Percentiles rank a stretch among this genome's conserved stretches.
phyloP scores from a whole-genome alignment of 2,113 vertebrate species.

The Prinia subflava region DNA sequence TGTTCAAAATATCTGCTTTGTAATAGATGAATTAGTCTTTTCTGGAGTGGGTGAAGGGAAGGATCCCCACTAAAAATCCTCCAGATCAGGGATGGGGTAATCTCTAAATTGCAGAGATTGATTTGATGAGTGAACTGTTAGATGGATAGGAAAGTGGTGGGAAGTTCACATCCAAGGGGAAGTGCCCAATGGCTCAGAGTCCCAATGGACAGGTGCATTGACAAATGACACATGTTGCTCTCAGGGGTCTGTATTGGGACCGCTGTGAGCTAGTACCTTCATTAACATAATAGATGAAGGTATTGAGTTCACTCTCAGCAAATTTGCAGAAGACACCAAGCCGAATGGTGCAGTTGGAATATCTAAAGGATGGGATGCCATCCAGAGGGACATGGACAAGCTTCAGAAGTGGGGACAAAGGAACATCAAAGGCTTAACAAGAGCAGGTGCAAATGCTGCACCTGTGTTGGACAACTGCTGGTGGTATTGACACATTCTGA shows the following conservation, averaged over 20 bases:
- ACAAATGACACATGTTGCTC: not conserved
- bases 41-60: not conserved
- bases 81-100: not conserved
- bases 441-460: not conserved
- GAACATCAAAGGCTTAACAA: not conserved
- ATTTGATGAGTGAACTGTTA: not conserved
- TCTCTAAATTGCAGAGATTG: too few relatives aligned
- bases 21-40: not conserved
- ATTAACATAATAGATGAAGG: not conserved
- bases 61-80: not conserved
- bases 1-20: not conserved
- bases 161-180: not conserved
- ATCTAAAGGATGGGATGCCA: not conserved
- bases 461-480: fast-evolving
- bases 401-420: not conserved
- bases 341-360: not conserved
- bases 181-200: not conserved
- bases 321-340: not conserved
- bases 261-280: not conserved
- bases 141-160: not conserved
- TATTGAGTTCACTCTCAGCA: not conserved
- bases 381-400: not conserved
- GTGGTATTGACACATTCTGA: fast-evolving
- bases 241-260: not conserved
- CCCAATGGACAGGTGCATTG: not conserved